Conservation (phyloP, 2,888 invertebrate species). For the Volucella inanis region DNA sequence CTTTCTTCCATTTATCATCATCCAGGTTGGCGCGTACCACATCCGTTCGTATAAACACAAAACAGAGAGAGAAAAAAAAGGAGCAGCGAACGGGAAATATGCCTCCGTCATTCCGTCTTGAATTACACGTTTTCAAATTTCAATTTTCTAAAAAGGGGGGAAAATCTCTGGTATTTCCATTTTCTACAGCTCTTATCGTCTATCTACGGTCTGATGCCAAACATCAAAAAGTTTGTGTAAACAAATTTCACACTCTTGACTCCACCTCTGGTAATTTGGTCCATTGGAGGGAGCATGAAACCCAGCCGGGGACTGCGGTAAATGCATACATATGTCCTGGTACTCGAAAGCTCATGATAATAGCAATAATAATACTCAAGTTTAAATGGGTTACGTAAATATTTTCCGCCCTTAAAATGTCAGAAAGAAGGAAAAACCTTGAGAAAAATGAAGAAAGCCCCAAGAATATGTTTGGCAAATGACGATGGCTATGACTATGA, state of each 20-base stretch:
- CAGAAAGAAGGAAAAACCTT: background rate
- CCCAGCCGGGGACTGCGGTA: too few species aligned
- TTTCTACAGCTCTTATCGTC: slow-evolving; percentile 13
- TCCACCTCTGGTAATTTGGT: background rate
- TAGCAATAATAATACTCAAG: slow-evolving; percentile 57
- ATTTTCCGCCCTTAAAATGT: slow-evolving; percentile 35
- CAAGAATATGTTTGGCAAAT: background rate
- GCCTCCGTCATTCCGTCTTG: slow-evolving; percentile 32
- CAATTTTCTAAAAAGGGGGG: slow-evolving; percentile 58
- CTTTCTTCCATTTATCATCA: slow-evolving; percentile 27
- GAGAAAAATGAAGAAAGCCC: background rate
- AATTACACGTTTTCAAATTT: slow-evolving; percentile 64
- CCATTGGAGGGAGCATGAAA: background rate
- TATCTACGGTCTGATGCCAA: slow-evolving; percentile 3
- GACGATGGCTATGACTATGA: slow-evolving; percentile 20
- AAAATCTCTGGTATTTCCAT: slow-evolving; percentile 30
- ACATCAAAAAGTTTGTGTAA: slow-evolving; percentile 34
- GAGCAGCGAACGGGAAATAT: slow-evolving; percentile 15
- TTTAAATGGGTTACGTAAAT: slow-evolving; percentile 71
- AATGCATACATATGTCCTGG: background rate
- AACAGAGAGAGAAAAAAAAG: slow-evolving; percentile 2
- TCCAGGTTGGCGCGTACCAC: background rate
- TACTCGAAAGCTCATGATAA: slow-evolving; percentile 48
- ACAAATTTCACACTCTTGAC: slow-evolving; percentile 37
- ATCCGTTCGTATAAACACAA: slow-evolving; percentile 6